Evolutionary conservation across 2,797 vertebrate species (phyloP).

Genomic region (Sebastes iracundus): DNA sequence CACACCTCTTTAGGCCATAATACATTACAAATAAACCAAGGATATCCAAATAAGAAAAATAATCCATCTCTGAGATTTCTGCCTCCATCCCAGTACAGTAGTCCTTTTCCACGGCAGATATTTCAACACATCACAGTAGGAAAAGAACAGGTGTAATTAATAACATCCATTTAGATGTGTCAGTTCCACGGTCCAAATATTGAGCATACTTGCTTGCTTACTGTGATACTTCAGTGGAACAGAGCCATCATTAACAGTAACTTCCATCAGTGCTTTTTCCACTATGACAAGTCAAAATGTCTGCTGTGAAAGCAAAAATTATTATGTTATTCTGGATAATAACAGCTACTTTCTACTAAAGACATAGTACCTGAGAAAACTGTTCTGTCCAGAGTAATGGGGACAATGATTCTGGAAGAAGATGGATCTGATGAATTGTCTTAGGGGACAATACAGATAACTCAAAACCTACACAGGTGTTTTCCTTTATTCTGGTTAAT

Average conservation of each 20-base stretch:
- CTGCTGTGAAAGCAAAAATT: background rate
- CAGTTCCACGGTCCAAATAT: background rate
- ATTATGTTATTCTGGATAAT: background rate
- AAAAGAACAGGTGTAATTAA: background rate
- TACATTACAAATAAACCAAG: background rate
- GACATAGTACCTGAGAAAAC: background rate
- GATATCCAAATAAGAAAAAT: background rate
- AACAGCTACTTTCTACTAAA: background rate
- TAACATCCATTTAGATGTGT: background rate
- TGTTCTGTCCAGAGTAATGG: background rate
- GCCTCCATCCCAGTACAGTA: background rate
- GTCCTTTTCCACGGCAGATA: background rate
- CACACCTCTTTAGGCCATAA: background rate
- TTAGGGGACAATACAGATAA: background rate
- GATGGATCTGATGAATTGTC: background rate
- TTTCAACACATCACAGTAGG: background rate
- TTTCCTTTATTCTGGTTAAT: conserved; percentile 2
- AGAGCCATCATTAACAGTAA: background rate
- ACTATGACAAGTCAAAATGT: background rate
- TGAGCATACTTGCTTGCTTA: background rate
- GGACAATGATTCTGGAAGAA: background rate
- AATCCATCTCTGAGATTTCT: background rate
- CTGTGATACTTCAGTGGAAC: background rate
- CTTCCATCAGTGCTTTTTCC: too few species aligned
- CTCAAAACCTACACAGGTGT: background rate